Evolutionary conservation across 1,140 invertebrate genomes (phyloP).

Genomic region (Neodiprion pinetum): DNA sequence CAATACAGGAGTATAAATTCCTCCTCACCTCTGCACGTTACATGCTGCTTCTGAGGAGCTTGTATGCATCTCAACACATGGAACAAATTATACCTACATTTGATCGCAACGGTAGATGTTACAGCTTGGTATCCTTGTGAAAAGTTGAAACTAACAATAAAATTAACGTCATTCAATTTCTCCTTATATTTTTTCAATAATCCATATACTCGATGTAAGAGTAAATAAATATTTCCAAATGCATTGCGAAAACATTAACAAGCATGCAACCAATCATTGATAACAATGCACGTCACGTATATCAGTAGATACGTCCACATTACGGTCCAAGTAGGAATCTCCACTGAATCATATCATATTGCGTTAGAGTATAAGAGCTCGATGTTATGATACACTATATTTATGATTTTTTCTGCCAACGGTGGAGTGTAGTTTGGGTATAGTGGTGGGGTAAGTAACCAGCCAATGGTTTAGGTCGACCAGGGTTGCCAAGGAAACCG

Average conservation of each 20-base stretch:
- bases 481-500: constrained; percentile 59
- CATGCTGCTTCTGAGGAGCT: not conserved
- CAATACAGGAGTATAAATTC: not conserved
- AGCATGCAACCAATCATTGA: too few relatives aligned
- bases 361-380: not conserved
- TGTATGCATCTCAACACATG: not conserved
- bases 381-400: not conserved
- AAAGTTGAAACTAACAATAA: not conserved
- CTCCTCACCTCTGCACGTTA: not conserved
- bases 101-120: not conserved
- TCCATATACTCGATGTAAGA: too few relatives aligned
- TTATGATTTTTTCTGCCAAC: constrained; percentile 9
- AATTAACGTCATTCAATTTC: not conserved
- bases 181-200: not conserved
- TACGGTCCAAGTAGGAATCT: too few relatives aligned
- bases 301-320: too few relatives aligned
- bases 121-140: not conserved
- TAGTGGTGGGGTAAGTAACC: constrained; percentile 37
- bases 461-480: constrained; percentile 53
- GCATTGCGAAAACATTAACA: too few relatives aligned
- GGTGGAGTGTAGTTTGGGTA: constrained; percentile 16
- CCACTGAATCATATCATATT: too few relatives aligned
- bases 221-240: too few relatives aligned
- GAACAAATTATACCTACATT: not conserved
- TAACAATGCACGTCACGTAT: too few relatives aligned